Conservation (phyloP, 2,888 invertebrate genomes). For the Alsophila aescularia region DNA sequence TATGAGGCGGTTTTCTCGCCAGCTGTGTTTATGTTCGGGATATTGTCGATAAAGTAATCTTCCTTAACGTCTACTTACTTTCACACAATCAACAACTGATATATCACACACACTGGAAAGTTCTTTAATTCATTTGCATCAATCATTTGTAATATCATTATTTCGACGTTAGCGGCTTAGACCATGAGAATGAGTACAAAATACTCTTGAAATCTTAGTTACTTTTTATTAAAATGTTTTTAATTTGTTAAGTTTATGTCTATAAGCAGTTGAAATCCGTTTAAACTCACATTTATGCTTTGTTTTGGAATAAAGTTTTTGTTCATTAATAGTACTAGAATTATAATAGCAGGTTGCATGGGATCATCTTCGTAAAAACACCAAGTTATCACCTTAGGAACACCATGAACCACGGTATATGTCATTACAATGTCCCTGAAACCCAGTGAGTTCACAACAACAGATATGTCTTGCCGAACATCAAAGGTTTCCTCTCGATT, state of each 20-base stretch:
- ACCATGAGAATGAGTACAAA: too few relatives aligned
- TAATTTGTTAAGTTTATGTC: too few relatives aligned
- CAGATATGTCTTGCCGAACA: constrained; percentile 60
- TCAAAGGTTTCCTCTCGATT: constrained; percentile 72
- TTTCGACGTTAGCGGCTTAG: not conserved
- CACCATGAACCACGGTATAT: constrained; percentile 20
- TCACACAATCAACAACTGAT: constrained; percentile 13
- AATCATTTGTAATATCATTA: constrained; percentile 31
- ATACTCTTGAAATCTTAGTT: too few relatives aligned
- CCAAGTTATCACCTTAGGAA: not conserved
- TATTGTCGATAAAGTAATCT: constrained; percentile 7
- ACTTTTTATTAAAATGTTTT: too few relatives aligned
- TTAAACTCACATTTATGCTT: too few relatives aligned
- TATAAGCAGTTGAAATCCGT: too few relatives aligned
- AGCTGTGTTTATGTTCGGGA: constrained; percentile 6
- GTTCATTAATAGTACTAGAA: too few relatives aligned
- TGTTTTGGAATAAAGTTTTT: too few relatives aligned
- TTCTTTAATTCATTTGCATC: constrained; percentile 42
- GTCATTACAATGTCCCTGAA: constrained; percentile 60
- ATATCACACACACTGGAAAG: constrained; percentile 29
- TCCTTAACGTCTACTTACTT: constrained; percentile 11
- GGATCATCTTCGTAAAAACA: too few relatives aligned
- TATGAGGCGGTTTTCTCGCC: constrained; percentile 12
- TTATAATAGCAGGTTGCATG: too few relatives aligned
- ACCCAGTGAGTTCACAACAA: constrained; percentile 56